A percentile compares a stretch with the other conserved stretches of the same genome.
Evolutionary conservation across 2,113 vertebrate species (phyloP).

Genomic region (Tragelaphus imberbis): DNA sequence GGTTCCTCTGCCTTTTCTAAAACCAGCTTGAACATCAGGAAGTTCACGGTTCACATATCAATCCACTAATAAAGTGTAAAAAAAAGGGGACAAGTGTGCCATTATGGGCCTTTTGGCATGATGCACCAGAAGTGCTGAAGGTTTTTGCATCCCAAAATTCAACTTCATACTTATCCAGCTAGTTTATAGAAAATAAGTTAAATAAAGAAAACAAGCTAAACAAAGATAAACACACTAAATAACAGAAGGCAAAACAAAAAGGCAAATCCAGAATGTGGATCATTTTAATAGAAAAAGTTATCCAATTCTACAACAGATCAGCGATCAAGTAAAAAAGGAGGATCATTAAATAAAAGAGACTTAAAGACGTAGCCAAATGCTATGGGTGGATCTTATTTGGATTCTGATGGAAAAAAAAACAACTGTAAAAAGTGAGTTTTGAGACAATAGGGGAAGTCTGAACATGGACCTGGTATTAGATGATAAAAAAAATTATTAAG

Average conservation of each 20-base stretch:
- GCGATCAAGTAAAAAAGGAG: not conserved
- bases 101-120: not conserved
- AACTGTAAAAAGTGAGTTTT: not conserved
- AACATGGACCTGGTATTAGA: not conserved
- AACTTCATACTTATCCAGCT: not conserved
- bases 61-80: not conserved
- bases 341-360: not conserved
- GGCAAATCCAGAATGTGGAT: not conserved
- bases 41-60: no score
- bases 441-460: not conserved
- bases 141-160: not conserved
- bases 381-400: not conserved
- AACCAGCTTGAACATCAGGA: no score
- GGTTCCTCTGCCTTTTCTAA: no score
- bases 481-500: not conserved
- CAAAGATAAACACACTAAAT: not conserved
- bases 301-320: not conserved
- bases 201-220: not conserved
- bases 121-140: not conserved
- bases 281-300: not conserved
- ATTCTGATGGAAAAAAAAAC: not conserved
- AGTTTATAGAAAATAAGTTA: not conserved
- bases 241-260: not conserved
- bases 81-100: not conserved
- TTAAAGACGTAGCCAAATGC: not conserved